A percentile compares a stretch with the other conserved stretches of the same genome.
Conservation (phyloP, 2,888 invertebrate genomes). For the Nomada ruficornis region DNA sequence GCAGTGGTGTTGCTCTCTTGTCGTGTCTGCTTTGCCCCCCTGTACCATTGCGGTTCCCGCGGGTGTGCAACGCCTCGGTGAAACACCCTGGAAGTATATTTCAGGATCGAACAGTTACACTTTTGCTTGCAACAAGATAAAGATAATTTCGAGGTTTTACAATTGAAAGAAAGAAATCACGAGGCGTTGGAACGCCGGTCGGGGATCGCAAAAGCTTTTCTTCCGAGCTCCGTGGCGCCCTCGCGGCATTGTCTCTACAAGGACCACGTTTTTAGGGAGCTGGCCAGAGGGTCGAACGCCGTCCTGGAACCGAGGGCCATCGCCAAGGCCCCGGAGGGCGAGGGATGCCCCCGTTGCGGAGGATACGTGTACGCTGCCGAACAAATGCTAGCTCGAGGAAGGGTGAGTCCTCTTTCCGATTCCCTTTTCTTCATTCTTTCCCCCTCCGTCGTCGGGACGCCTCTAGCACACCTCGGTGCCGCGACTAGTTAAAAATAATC, state of each 20-base stretch:
- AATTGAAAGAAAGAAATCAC: neutral
- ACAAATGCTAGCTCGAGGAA: constrained; percentile 95
- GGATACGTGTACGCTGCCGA: constrained; percentile 96
- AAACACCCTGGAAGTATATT: too few species aligned
- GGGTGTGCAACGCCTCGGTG: neutral
- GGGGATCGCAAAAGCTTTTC: constrained; percentile 25
- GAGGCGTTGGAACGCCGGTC: constrained; percentile 21
- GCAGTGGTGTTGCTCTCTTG: constrained; percentile 51
- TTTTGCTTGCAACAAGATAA: neutral
- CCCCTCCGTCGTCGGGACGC: neutral
- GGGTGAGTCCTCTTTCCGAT: constrained; percentile 87
- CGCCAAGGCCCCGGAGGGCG: constrained; percentile 93
- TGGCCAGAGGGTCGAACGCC: constrained; percentile 83
- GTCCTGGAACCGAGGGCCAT: constrained; percentile 89
- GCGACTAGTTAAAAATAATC: too few species aligned
- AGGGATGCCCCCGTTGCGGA: constrained; percentile 95
- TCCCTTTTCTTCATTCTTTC: neutral
- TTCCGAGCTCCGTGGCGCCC: neutral
- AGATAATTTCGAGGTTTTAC: too few species aligned
- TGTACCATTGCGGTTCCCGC: neutral
- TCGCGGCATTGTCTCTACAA: constrained; percentile 29
- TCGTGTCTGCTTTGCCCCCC: constrained; percentile 42
- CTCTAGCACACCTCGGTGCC: too few species aligned
- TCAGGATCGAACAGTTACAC: too few species aligned
- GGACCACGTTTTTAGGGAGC: constrained; percentile 73